phyloP scores from a whole-genome alignment of 2,113 vertebrate species.

The Sapajus apella region DNA sequence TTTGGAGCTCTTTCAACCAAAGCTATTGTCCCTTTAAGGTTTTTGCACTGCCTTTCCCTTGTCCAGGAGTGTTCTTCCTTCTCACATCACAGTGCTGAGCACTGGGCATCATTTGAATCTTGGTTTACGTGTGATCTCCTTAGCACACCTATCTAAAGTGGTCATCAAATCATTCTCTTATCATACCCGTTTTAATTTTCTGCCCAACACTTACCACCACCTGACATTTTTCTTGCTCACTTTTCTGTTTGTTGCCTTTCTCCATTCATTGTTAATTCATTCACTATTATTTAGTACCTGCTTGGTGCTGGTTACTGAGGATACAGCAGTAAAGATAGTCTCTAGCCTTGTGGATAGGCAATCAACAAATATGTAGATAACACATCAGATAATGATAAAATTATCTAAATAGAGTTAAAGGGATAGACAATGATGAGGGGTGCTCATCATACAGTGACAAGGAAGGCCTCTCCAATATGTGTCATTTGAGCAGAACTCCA shows the following conservation, averaged over 20 bases:
- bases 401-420: background rate
- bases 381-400: background rate
- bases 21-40: background rate
- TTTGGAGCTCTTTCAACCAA: background rate
- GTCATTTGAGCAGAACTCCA: background rate
- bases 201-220: background rate
- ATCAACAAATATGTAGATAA: background rate
- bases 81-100: background rate
- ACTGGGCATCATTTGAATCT: background rate
- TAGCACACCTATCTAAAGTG: background rate
- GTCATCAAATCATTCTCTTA: background rate
- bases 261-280: background rate
- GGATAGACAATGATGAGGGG: background rate
- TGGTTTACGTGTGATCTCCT: background rate
- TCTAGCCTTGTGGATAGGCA: background rate
- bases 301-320: background rate
- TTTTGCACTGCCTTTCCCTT: background rate
- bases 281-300: background rate
- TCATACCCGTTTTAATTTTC: background rate
- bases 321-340: background rate
- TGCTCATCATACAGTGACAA: background rate
- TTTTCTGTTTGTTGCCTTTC: background rate
- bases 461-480: background rate
- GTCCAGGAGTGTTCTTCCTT: background rate
- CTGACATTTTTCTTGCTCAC: background rate